Evolutionary conservation across 2,113 vertebrate genomes (phyloP).

Genomic region (Chaenocephalus aceratus): DNA sequence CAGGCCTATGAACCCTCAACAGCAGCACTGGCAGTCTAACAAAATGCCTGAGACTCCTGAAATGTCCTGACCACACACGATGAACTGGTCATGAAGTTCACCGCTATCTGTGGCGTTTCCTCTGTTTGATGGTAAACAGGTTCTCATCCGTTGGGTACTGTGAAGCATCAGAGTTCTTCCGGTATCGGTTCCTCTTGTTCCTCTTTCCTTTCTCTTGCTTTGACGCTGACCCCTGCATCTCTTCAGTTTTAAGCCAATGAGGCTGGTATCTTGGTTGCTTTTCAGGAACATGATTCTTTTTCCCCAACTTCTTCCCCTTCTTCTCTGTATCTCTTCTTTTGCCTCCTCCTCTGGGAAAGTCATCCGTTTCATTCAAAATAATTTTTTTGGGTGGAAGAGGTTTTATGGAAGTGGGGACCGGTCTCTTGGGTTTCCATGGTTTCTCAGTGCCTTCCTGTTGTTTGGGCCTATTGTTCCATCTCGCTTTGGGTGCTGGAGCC

Average conservation of each 20-base stretch:
- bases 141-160: constrained; percentile 76
- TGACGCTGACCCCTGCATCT: background rate
- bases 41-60: background rate
- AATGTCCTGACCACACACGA: background rate
- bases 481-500: constrained; percentile 29
- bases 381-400: background rate
- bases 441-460: constrained; percentile 46
- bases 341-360: constrained; percentile 75
- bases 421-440: constrained; percentile 78
- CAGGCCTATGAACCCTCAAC: background rate
- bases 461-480: constrained; percentile 29
- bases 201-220: constrained; percentile 30
- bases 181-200: constrained; percentile 24
- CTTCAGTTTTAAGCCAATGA: background rate
- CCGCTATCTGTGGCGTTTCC: constrained; percentile 58
- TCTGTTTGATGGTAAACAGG: constrained; percentile 84
- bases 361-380: constrained; percentile 37
- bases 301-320: constrained; percentile 26
- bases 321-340: background rate
- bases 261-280: background rate
- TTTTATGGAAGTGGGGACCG: constrained; percentile 48
- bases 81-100: background rate
- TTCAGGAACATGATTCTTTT: background rate
- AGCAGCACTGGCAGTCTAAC: background rate
- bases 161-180: background rate